Evolutionary conservation across 2,113 vertebrate species (phyloP).

Genomic region (Paralichthys olivaceus): DNA sequence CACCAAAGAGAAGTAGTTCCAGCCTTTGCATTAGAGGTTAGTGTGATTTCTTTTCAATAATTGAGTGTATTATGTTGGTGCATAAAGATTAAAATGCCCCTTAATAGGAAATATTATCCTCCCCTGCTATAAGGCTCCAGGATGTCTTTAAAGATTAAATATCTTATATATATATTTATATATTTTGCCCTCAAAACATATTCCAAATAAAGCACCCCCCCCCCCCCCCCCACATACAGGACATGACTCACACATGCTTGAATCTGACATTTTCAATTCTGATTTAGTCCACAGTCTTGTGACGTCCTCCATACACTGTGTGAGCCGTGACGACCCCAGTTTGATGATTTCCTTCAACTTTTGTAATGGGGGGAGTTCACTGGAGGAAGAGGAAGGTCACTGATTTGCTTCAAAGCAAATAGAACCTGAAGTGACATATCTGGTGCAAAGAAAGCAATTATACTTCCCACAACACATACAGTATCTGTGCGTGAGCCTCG

Average conservation of each 20-base stretch:
- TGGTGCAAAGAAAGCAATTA: constrained; percentile 1
- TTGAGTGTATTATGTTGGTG: background rate
- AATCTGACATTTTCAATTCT: constrained; percentile 11
- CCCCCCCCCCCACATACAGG: background rate
- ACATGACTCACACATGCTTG: constrained; percentile 2
- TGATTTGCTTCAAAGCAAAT: constrained; percentile 8
- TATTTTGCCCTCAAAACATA: background rate
- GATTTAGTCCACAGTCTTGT: constrained; percentile 6
- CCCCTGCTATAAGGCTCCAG: background rate
- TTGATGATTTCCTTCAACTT: constrained; percentile 1
- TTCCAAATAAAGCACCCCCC: background rate
- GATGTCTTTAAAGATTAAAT: background rate
- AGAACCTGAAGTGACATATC: constrained; percentile 2
- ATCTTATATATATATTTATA: too few species aligned
- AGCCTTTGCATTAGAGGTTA: too few species aligned
- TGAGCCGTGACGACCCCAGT: background rate
- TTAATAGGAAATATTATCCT: background rate
- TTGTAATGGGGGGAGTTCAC: background rate
- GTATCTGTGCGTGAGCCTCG: background rate
- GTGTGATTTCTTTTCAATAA: background rate
- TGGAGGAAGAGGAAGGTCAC: background rate
- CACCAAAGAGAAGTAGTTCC: too few species aligned
- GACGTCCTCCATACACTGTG: background rate
- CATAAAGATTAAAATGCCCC: background rate
- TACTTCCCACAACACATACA: background rate